Percentiles rank a stretch among this genome's conserved stretches.
These are phyloP conservation scores for Pachliopta kotzebuea DNA, from an alignment of 2,888 invertebrate genomes.

Conservation along the genomic window DNA sequence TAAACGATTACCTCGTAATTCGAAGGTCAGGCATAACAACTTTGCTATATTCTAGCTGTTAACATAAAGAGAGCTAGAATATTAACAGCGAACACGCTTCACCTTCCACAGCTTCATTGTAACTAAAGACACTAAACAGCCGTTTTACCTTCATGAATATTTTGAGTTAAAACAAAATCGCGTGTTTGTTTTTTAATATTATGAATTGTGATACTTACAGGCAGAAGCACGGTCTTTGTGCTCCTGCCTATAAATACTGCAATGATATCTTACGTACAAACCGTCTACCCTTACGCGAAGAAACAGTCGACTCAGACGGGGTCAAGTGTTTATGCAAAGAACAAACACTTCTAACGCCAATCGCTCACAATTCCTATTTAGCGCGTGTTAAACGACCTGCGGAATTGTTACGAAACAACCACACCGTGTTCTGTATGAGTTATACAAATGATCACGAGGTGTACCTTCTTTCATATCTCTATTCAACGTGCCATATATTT, in stretches of 20 bases:
- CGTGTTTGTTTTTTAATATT: too few species aligned
- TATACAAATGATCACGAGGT: not conserved
- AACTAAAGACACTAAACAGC: too few species aligned
- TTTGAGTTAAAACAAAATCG: too few species aligned
- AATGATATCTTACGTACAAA: not conserved
- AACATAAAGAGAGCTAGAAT: too few species aligned
- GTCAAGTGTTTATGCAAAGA: slow-evolving; percentile 28
- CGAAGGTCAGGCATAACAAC: too few species aligned
- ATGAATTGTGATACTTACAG: too few species aligned
- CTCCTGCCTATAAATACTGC: not conserved
- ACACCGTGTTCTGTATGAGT: slow-evolving; percentile 1
- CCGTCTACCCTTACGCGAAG: slow-evolving; percentile 8
- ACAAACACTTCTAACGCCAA: slow-evolving; percentile 25
- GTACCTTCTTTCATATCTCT: not conserved
- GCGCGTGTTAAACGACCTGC: slow-evolving; percentile 17
- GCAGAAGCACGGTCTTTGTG: not conserved
- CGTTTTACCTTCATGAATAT: too few species aligned
- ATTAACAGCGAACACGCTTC: too few species aligned
- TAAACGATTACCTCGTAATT: too few species aligned
- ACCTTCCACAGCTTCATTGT: too few species aligned
- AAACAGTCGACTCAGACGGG: slow-evolving; percentile 21
- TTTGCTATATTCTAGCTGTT: too few species aligned
- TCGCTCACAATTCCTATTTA: slow-evolving; percentile 18
- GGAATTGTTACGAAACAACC: slow-evolving; percentile 20
- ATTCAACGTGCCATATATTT: not conserved